Conservation (phyloP, 37 sponge, comb jelly and placozoan species). For the Beroe ovata region DNA sequence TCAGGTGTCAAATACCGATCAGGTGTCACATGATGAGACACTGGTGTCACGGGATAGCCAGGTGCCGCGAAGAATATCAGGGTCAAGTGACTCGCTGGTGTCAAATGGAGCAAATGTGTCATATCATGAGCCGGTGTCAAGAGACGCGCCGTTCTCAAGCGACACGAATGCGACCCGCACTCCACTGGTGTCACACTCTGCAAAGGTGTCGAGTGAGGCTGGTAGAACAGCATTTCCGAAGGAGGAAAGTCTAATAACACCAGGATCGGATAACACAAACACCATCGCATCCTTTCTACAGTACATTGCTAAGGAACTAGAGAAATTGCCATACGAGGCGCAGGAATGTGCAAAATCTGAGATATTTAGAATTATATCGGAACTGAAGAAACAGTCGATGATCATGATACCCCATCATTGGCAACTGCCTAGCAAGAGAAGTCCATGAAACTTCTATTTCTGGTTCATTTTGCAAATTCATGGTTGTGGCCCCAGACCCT, state of each 20-base stretch:
- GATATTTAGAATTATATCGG: slow-evolving; percentile 7
- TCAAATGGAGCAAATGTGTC: no score
- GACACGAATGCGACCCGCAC: no score
- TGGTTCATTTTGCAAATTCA: no score
- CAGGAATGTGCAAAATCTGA: slow-evolving; percentile 26
- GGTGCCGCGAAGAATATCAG: no score
- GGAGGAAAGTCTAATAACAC: not conserved
- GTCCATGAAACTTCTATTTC: no score
- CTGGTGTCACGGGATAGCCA: no score
- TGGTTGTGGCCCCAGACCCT: no score
- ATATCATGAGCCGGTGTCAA: no score
- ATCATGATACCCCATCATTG: slow-evolving; percentile 53
- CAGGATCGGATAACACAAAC: not conserved
- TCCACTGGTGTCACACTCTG: not conserved
- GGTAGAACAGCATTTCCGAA: no score
- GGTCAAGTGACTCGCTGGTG: no score
- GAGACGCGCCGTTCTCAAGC: no score
- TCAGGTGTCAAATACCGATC: not conserved
- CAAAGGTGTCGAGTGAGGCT: not conserved
- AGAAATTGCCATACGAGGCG: slow-evolving; percentile 3
- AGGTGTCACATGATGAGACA: no score
- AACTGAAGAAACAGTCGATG: slow-evolving; percentile 28
- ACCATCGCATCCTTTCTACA: slow-evolving; percentile 15
- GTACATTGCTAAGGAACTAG: slow-evolving; percentile 37
- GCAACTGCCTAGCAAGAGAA: slow-evolving; percentile 9